Percentiles rank a stretch among this genome's conserved stretches.
Evolutionary conservation across 2,797 vertebrate genomes (phyloP).

Genomic region (Sphenodon punctatus): DNA sequence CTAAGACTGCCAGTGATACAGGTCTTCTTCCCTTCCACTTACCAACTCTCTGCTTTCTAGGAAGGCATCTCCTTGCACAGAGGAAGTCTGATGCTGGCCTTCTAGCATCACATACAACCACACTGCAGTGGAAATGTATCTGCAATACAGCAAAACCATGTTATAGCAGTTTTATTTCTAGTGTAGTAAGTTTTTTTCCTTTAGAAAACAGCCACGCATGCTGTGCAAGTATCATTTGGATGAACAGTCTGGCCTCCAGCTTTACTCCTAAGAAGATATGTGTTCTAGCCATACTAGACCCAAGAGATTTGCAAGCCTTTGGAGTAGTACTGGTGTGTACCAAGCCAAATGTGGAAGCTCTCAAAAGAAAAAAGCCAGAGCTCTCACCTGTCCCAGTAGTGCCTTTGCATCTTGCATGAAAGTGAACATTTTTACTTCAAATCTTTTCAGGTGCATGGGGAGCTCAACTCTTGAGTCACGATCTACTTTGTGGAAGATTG

Average conservation of each 20-base stretch:
- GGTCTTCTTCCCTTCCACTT: neutral
- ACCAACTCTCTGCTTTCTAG: slow-evolving; percentile 48
- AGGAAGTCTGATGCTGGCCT: slow-evolving; percentile 34
- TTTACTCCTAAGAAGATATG: too few relatives aligned
- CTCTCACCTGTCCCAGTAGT: slow-evolving; percentile 68
- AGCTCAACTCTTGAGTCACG: slow-evolving; percentile 64
- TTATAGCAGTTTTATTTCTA: neutral
- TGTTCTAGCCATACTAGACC: neutral
- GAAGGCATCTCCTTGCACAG: slow-evolving; percentile 71
- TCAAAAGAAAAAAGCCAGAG: neutral
- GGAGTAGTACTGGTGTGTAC: neutral
- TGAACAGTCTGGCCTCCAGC: too few relatives aligned
- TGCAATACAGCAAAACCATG: slow-evolving; percentile 34
- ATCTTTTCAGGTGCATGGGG: slow-evolving; percentile 82
- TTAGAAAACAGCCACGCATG: neutral
- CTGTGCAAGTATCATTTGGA: neutral
- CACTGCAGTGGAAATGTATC: slow-evolving; percentile 83
- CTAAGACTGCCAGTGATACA: neutral
- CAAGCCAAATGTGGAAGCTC: neutral
- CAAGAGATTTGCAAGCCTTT: neutral
- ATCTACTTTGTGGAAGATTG: slow-evolving; percentile 42
- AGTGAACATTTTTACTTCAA: slow-evolving; percentile 82
- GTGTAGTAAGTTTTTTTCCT: neutral
- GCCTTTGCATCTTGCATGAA: slow-evolving; percentile 68
- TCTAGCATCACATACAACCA: slow-evolving; percentile 75